A percentile compares a stretch with the other conserved stretches of the same genome.
Conservation (phyloP, 2,888 invertebrate species). For the Drosophila antonietae region DNA sequence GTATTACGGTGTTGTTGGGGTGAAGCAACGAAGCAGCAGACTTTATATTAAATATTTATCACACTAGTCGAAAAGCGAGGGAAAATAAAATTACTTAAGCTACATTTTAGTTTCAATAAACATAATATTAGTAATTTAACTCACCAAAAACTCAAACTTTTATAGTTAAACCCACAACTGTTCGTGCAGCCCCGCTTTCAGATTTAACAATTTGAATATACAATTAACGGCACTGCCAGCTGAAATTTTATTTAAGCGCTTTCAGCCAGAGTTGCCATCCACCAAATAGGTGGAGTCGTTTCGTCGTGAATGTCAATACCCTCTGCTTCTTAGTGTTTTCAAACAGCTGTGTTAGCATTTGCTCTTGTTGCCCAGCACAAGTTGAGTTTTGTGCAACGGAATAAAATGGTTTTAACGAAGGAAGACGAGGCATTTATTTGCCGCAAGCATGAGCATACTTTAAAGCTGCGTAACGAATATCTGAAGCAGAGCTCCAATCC, state of each 20-base stretch:
- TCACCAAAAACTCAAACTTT: not conserved
- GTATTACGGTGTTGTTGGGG: slow-evolving; percentile 49
- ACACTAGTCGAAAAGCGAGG: not conserved
- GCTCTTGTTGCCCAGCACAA: slow-evolving; percentile 29
- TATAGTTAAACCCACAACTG: not conserved
- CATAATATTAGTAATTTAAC: not conserved
- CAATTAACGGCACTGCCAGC: slow-evolving; percentile 37
- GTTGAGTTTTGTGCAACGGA: slow-evolving; percentile 22
- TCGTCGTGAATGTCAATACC: slow-evolving; percentile 29
- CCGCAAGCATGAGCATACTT: slow-evolving; percentile 81
- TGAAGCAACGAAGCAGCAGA: slow-evolving; percentile 69
- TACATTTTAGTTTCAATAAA: not conserved
- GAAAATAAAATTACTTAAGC: slow-evolving; percentile 20
- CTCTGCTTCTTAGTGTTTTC: slow-evolving; percentile 36
- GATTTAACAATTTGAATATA: slow-evolving; percentile 23
- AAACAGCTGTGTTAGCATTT: slow-evolving; percentile 52
- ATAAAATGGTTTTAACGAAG: slow-evolving; percentile 63
- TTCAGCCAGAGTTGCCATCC: slow-evolving; percentile 18
- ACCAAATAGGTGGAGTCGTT: not conserved
- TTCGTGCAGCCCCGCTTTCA: not conserved
- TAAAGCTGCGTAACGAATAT: slow-evolving; percentile 87
- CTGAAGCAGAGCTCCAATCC: slow-evolving; percentile 90
- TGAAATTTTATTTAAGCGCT: slow-evolving; percentile 3
- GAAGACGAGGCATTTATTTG: slow-evolving; percentile 76
- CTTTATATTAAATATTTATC: slow-evolving; percentile 43